Evolutionary conservation across 1,140 invertebrate species (phyloP).

Genomic region (Conopomorpha cramerella): DNA sequence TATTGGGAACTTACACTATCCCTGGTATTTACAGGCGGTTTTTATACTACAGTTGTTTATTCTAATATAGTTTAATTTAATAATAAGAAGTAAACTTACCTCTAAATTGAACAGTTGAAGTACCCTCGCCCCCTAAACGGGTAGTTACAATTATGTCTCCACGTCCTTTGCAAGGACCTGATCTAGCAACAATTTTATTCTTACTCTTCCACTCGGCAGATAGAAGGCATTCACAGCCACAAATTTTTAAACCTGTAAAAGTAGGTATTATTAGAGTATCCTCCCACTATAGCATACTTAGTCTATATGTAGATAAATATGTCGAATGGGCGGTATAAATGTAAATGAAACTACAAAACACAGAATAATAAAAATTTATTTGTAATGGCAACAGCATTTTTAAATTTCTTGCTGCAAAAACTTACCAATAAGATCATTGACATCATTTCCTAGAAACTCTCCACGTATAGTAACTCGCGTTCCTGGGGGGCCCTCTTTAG

Average conservation of each 20-base stretch:
- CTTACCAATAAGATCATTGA: conserved; percentile 85
- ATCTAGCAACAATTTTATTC: conserved; percentile 96
- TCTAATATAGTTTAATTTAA: conserved; percentile 5
- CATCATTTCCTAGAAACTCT: conserved; percentile 88
- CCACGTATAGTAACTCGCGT: conserved; percentile 95
- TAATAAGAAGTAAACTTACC: conserved; percentile 62
- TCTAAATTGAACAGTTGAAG: conserved; percentile 94
- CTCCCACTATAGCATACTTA: too few relatives aligned
- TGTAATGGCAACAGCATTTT: too few relatives aligned
- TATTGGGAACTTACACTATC: too few relatives aligned
- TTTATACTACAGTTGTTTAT: conserved; percentile 1
- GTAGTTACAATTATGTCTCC: conserved; percentile 97
- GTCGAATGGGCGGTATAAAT: too few relatives aligned
- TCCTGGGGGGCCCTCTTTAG: conserved; percentile 96
- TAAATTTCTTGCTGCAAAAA: too few relatives aligned
- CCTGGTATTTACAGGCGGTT: too few relatives aligned
- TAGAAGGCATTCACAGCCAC: conserved; percentile 91
- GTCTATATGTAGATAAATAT: too few relatives aligned
- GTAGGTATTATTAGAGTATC: conserved; percentile 4
- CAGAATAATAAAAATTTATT: too few relatives aligned
- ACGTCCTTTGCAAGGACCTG: conserved; percentile 89
- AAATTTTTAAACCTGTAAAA: conserved; percentile 84
- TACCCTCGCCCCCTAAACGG: conserved; percentile 85
- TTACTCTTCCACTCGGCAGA: conserved; percentile 97
- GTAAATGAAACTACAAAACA: background rate